A percentile compares a stretch with the other conserved stretches of the same genome.
Evolutionary conservation across 2,113 vertebrate genomes (phyloP).

Genomic region (Physeter macrocephalus): DNA sequence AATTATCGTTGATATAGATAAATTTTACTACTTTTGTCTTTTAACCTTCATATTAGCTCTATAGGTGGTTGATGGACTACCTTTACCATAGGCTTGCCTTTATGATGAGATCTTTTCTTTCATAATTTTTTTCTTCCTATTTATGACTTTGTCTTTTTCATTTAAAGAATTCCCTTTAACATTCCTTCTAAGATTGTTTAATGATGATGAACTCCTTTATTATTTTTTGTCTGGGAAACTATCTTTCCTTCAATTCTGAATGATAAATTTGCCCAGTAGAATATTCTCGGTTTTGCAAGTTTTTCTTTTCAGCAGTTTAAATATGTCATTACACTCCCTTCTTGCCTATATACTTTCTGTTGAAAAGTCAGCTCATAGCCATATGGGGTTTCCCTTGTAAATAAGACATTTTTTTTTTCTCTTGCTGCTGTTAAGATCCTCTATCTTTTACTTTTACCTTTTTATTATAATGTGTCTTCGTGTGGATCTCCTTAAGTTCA

Average conservation of each 20-base stretch:
- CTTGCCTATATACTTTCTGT: background rate
- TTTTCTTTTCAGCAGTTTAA: too few relatives aligned
- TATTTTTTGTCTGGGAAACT: background rate
- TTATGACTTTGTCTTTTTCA: background rate
- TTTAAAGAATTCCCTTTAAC: background rate
- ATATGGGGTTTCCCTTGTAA: too few relatives aligned
- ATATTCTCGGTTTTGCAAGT: background rate
- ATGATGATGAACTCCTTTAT: background rate
- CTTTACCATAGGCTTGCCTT: background rate
- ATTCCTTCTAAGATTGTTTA: background rate
- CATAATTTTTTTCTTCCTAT: background rate
- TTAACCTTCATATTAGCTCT: background rate
- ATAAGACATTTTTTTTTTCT: too few relatives aligned
- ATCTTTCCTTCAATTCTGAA: background rate
- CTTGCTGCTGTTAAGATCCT: too few relatives aligned
- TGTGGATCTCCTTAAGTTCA: too few relatives aligned
- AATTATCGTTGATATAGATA: background rate
- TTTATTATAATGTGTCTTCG: too few relatives aligned
- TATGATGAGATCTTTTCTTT: background rate
- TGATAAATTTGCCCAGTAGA: background rate
- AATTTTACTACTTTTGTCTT: background rate
- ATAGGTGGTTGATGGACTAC: background rate
- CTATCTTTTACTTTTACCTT: too few relatives aligned
- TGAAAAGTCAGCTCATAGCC: background rate
- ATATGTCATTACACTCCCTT: background rate